Evolutionary conservation across 2,797 vertebrate species (phyloP).

Genomic region (Lagorchestes hirsutus): DNA sequence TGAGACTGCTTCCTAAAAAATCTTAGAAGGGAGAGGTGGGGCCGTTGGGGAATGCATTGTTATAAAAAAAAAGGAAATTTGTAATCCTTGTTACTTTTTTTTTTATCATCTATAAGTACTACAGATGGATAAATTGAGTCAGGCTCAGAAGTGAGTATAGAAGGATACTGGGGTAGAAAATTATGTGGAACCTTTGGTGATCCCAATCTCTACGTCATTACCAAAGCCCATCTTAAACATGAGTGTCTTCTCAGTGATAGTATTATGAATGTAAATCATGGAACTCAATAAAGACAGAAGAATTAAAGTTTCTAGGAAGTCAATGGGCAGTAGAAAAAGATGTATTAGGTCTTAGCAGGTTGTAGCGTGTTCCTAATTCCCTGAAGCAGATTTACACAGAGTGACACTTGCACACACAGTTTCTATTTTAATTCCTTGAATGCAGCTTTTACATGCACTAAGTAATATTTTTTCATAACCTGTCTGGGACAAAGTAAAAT

Average conservation of each 20-base stretch:
- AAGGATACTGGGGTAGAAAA: not conserved
- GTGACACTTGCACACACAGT: not conserved
- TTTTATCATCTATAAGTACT: not conserved
- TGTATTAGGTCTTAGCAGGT: not conserved
- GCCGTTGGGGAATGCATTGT: not conserved
- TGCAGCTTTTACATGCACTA: conserved; percentile 28
- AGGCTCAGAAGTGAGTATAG: not conserved
- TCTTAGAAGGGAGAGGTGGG: not conserved
- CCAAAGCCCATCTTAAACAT: not conserved
- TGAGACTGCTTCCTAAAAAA: not conserved
- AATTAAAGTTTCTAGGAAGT: not conserved
- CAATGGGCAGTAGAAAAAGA: not conserved
- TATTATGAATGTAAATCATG: not conserved
- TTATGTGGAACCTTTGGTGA: not conserved
- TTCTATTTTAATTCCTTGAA: not conserved
- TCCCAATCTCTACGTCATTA: not conserved
- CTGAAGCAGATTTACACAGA: conserved; percentile 42
- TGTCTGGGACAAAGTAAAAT: conserved; percentile 55
- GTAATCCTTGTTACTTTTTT: not conserved
- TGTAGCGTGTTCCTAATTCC: conserved; percentile 20
- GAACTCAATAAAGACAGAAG: not conserved
- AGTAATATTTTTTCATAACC: conserved; percentile 61
- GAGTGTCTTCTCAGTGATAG: not conserved
- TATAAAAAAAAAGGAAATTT: not conserved
- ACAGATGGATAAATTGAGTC: not conserved